These are phyloP conservation scores for Setophaga coronata DNA, from an alignment of 2,113 vertebrate genomes.

Conservation along the genomic window DNA sequence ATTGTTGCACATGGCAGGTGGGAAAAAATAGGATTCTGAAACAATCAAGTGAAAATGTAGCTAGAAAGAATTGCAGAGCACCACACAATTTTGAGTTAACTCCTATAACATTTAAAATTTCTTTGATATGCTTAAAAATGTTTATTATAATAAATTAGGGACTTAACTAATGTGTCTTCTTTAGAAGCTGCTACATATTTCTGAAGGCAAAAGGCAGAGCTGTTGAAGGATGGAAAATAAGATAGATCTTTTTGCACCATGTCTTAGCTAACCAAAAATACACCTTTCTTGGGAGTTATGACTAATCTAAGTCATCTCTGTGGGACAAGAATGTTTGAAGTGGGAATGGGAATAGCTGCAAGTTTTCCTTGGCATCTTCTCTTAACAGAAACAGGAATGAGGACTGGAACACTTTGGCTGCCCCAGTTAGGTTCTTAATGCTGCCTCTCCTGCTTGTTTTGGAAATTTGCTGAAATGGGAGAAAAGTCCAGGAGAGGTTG, in stretches of 20 bases:
- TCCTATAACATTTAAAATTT: background rate
- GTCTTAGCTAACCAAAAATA: background rate
- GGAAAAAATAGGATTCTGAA: background rate
- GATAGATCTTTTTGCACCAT: background rate
- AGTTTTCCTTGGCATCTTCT: background rate
- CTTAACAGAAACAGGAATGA: background rate
- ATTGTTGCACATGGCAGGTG: background rate
- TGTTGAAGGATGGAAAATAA: background rate
- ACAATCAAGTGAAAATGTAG: background rate
- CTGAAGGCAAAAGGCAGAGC: background rate
- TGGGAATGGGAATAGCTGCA: background rate
- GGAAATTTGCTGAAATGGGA: background rate
- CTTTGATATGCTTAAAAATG: background rate
- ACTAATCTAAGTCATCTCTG: background rate
- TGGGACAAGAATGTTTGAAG: background rate
- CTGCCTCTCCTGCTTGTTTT: background rate
- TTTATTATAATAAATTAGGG: background rate
- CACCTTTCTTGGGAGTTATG: background rate
- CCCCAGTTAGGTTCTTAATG: background rate
- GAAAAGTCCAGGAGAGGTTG: background rate
- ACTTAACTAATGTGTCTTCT: background rate
- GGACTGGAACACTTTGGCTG: background rate
- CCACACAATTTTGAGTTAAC: background rate
- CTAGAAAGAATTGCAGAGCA: background rate
- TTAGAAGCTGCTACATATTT: background rate